A percentile compares a stretch with the other conserved stretches of the same genome.
Evolutionary conservation across 1,140 invertebrate genomes (phyloP).

Genomic region (Archivesica marissinica): DNA sequence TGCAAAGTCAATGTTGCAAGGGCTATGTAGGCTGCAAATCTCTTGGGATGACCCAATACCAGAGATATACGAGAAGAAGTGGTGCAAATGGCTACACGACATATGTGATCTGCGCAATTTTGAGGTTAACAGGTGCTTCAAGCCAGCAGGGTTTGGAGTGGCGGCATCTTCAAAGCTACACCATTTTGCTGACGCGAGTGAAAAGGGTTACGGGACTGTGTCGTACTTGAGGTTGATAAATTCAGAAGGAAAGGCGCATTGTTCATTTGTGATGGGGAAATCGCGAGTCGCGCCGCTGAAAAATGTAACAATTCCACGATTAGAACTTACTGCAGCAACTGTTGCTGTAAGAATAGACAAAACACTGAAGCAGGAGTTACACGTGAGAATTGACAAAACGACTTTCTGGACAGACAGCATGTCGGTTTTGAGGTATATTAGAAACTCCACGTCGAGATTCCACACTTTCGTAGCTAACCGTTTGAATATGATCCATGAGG

Average conservation of each 20-base stretch:
- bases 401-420: slow-evolving; percentile 54
- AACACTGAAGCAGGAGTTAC: slow-evolving; percentile 16
- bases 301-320: slow-evolving; percentile 64
- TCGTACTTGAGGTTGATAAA: slow-evolving; percentile 57
- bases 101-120: background rate
- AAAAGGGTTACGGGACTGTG: slow-evolving; percentile 63
- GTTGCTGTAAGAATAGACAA: slow-evolving; percentile 58
- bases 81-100: slow-evolving; percentile 54
- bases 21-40: slow-evolving; percentile 34
- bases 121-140: background rate
- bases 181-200: slow-evolving; percentile 66
- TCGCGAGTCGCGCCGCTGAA: slow-evolving; percentile 67
- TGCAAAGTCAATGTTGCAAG: slow-evolving; percentile 59
- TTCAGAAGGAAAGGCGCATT: slow-evolving; percentile 54
- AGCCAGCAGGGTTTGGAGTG: background rate
- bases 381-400: background rate
- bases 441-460: background rate
- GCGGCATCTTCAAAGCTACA: background rate
- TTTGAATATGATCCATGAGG: slow-evolving; percentile 55
- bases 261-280: slow-evolving; percentile 66
- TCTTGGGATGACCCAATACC: slow-evolving; percentile 60
- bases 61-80: background rate
- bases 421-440: slow-evolving; percentile 40
- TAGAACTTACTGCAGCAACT: slow-evolving; percentile 69
- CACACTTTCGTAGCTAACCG: slow-evolving; percentile 66